Conservation (phyloP, 2,797 vertebrate genomes). For the Knipowitschia caucasica region DNA sequence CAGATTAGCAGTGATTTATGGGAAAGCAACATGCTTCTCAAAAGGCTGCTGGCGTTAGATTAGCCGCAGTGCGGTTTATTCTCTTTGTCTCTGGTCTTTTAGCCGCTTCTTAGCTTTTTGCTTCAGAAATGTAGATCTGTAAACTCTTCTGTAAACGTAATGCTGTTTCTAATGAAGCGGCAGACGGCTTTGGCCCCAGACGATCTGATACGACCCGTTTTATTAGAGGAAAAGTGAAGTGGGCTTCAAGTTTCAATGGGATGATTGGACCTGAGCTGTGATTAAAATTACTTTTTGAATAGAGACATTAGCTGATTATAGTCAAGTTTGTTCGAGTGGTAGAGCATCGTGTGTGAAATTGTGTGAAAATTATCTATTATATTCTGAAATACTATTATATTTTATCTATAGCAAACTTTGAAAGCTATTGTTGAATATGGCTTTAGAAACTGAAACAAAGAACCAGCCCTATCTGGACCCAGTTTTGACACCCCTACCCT, state of each 20-base stretch:
- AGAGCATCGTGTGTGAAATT: background rate
- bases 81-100: slow-evolving; percentile 8
- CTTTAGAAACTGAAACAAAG: no score
- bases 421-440: no score
- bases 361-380: background rate
- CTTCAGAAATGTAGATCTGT: slow-evolving; percentile 6
- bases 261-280: background rate
- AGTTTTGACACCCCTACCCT: no score
- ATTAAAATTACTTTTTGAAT: background rate
- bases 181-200: background rate
- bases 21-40: slow-evolving; percentile 11
- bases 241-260: background rate
- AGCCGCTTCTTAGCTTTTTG: slow-evolving; percentile 4
- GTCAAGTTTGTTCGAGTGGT: background rate
- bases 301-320: background rate
- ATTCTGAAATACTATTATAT: no score
- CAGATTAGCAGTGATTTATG: slow-evolving; percentile 14
- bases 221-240: background rate
- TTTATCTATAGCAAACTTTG: no score
- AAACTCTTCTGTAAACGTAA: slow-evolving; percentile 11
- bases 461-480: no score
- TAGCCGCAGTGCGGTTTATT: slow-evolving; percentile 12
- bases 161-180: slow-evolving; percentile 12
- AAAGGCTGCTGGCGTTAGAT: slow-evolving; percentile 17
- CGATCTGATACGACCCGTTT: background rate